Conservation (phyloP, 2,113 vertebrate genomes). For the Pelusios castaneus region DNA sequence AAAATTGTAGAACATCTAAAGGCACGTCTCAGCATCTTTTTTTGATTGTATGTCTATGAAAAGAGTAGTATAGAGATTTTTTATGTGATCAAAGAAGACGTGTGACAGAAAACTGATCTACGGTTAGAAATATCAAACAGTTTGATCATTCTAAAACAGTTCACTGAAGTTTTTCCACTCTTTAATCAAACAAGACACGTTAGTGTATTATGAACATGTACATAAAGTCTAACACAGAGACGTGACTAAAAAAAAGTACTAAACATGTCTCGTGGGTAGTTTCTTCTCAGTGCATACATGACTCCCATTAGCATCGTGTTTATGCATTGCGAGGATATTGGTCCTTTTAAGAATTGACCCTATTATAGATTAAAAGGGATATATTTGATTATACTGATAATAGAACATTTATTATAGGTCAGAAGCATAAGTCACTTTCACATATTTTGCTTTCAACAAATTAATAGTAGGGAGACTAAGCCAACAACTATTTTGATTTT, state of each 20-base stretch:
- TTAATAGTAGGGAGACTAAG: conserved; percentile 32
- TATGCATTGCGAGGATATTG: not conserved
- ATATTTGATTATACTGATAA: not conserved
- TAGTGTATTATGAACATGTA: not conserved
- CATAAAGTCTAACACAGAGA: not conserved
- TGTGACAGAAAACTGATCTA: conserved; percentile 63
- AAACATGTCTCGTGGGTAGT: not conserved
- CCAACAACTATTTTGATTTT: not conserved
- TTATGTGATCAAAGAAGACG: conserved; percentile 72
- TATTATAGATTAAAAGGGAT: not conserved
- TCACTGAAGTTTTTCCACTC: conserved; percentile 31
- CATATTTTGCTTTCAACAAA: conserved; percentile 17
- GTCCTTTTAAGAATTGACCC: not conserved
- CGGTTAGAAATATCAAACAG: conserved; percentile 66
- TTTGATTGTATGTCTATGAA: not conserved
- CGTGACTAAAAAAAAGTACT: not conserved
- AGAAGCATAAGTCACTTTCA: conserved; percentile 4
- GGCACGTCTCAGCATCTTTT: conserved; percentile 5
- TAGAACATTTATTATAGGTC: not conserved
- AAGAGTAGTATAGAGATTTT: not conserved
- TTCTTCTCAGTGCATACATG: not conserved
- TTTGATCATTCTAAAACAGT: conserved; percentile 43
- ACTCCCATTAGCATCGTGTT: not conserved
- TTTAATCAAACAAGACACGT: conserved; percentile 47
- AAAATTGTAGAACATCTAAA: conserved; percentile 22